Base-by-base conservation (phyloP, 2,113 vertebrate species). In the Otolemur garnettii region DNA sequence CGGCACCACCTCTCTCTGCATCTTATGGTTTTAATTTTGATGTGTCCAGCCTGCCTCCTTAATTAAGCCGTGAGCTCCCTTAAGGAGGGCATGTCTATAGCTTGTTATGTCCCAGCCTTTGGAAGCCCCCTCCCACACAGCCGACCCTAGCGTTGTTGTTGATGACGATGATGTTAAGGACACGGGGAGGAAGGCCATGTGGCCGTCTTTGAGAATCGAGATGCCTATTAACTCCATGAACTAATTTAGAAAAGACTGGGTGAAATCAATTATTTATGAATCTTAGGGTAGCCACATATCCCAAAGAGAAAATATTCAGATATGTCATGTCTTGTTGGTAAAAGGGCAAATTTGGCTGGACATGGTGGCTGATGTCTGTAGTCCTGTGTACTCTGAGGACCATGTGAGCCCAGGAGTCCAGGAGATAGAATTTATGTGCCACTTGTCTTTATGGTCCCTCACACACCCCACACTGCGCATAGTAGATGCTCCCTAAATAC, bases 271-370 rank as follows among this genome's bases (percentile, higher is more conserved):
- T 68, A 9, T 35, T n/a, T 64, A n/a, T 21, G 64, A 33, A 50
- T 35, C 21, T 90, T 81, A 80, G 0, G 30, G 80, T 94, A 92
- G 64, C 35, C 69, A 74, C 10, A 1, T 28, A 19, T 1, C 68
- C 24, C 86, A 91, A 72, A 93, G 75, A 95, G 57, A 82, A 57
- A 64, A 74, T 55, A 93, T 87, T 79, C 95, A 92, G 80, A 62
- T 83, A 78, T 59, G 71, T 93, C 78, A 28, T 79, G 26, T 85
- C 92, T 75, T 77, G 90, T 95, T 55, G 83, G 5, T 95, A 79
- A 15, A 57, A 92, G 89, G 50, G 59, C 42, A 66, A 9, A 82
- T 89, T 59, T 90, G 62, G 60, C 60, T 11, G 4, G 60, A 24
- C 26, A 11, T 24, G 2, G 9, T 62, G 60, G 60, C 60, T 62